These are phyloP conservation scores for Isoperla grammatica DNA, from an alignment of 2,888 invertebrate genomes.

Conservation along the genomic window DNA sequence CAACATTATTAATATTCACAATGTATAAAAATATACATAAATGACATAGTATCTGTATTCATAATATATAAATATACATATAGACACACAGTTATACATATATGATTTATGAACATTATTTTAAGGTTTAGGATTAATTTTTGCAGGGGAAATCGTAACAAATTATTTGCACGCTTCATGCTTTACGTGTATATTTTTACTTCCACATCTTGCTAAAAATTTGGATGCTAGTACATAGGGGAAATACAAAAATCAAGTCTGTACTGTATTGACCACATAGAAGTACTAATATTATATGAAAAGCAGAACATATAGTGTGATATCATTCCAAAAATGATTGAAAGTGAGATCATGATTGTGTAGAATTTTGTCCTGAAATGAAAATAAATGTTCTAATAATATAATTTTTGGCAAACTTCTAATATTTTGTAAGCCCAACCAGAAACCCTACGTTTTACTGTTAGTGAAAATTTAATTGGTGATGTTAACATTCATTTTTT, in stretches of 20 bases:
- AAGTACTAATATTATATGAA: constrained; percentile 13
- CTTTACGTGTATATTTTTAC: constrained; percentile 23
- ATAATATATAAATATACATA: constrained; percentile 26
- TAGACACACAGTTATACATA: constrained; percentile 12
- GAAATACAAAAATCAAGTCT: too few relatives aligned
- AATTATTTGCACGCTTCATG: constrained; percentile 22
- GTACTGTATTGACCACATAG: too few relatives aligned
- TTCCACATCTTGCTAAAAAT: neutral
- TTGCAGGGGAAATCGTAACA: constrained; percentile 4
- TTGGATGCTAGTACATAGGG: too few relatives aligned
- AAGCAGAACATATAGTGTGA: constrained; percentile 8
- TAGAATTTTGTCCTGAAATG: constrained; percentile 22
- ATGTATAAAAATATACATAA: constrained; percentile 8
- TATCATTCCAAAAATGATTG: constrained; percentile 27
- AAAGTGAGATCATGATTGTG: constrained; percentile 20
- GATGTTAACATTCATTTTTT: too few relatives aligned
- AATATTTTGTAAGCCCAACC: too few relatives aligned
- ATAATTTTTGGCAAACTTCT: too few relatives aligned
- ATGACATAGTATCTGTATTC: constrained; percentile 21
- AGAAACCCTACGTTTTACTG: too few relatives aligned
- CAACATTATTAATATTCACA: constrained; percentile 20
- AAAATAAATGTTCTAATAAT: constrained; percentile 26
- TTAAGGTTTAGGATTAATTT: constrained; percentile 13
- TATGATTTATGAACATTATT: constrained; percentile 22
- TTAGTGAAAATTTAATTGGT: too few relatives aligned